Conservation (phyloP, 2,888 invertebrate genomes). For the Amphipoea oculea region DNA sequence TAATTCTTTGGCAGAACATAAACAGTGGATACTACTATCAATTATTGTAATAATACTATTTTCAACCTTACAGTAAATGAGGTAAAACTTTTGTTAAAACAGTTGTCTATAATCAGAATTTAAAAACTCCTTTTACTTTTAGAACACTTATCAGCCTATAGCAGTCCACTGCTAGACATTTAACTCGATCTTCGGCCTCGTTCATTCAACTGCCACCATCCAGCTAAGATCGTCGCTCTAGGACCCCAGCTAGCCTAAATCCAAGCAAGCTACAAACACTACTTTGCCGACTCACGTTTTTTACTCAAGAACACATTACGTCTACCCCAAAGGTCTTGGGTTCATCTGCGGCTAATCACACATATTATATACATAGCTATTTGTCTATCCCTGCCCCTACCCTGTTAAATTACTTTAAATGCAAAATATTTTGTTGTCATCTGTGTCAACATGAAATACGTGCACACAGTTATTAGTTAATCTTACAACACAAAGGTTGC, state of each 20-base stretch:
- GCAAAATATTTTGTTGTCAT: background rate
- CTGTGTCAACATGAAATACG: background rate
- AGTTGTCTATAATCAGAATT: background rate
- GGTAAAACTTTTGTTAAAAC: background rate
- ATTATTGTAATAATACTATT: background rate
- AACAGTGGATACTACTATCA: conserved; percentile 14
- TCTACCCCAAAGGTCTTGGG: background rate
- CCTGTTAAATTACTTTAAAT: background rate
- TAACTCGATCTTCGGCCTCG: background rate
- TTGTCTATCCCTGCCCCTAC: background rate
- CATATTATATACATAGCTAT: background rate
- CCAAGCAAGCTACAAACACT: background rate
- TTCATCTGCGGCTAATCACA: background rate
- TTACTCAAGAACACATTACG: background rate
- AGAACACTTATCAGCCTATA: background rate
- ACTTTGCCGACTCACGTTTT: background rate
- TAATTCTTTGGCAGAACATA: conserved; percentile 14
- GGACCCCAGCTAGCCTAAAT: background rate
- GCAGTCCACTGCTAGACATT: background rate
- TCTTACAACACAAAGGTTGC: background rate
- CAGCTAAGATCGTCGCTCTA: background rate
- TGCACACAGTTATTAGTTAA: background rate
- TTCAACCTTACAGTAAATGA: background rate
- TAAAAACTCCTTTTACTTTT: background rate
- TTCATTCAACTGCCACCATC: background rate